phyloP scores from a whole-genome alignment of 2,113 vertebrate genomes.

The Numida meleagris region DNA sequence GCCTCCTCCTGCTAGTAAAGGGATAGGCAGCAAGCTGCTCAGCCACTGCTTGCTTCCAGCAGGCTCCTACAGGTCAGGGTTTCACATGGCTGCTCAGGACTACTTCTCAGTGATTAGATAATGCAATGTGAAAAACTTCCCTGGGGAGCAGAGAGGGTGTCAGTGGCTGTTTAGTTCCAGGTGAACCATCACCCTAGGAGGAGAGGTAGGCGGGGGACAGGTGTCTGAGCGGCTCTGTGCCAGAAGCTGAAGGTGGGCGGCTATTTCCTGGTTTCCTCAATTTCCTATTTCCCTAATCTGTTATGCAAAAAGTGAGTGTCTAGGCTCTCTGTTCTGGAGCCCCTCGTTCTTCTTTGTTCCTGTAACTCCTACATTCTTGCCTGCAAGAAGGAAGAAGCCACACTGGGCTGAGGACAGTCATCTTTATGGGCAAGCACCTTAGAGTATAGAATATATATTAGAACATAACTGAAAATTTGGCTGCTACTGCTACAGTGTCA shows the following conservation, averaged over 20 bases:
- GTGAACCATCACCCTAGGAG: background rate
- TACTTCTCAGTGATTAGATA: background rate
- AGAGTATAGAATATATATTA: background rate
- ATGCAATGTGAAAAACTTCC: accelerated
- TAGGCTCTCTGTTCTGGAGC: background rate
- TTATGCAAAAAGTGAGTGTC: background rate
- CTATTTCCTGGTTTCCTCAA: background rate
- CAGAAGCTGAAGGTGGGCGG: background rate
- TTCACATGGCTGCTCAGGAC: accelerated
- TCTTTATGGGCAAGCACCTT: background rate
- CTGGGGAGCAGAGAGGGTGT: background rate
- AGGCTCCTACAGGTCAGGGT: background rate
- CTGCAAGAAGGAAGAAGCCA: background rate
- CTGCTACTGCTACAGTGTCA: background rate
- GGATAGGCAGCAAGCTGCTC: background rate
- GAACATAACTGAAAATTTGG: background rate
- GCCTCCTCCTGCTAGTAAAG: background rate
- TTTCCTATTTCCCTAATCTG: background rate
- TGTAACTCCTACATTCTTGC: background rate
- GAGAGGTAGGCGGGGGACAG: accelerated
- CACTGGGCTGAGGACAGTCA: background rate
- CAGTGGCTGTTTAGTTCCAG: background rate
- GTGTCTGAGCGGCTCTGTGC: background rate
- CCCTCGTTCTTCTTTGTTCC: background rate
- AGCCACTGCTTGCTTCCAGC: background rate